A percentile compares a stretch with the other conserved stretches of the same genome.
Evolutionary conservation across 2,888 invertebrate species (phyloP).

Genomic region (Anagyrus pseudococci): DNA sequence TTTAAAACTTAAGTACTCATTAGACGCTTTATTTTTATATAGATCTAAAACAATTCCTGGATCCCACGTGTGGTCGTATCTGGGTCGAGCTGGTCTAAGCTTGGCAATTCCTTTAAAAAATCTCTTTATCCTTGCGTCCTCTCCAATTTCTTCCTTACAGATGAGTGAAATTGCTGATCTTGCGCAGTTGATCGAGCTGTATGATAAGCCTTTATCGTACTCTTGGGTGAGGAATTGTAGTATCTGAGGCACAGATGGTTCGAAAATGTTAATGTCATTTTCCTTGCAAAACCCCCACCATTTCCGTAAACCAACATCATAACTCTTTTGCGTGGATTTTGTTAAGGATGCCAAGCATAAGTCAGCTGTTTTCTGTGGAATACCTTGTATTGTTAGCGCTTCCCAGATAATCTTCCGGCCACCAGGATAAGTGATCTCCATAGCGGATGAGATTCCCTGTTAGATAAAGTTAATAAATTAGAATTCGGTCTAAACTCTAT

Average conservation of each 20-base stretch:
- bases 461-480: neutral
- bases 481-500: constrained; percentile 1
- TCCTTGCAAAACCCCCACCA: constrained; percentile 43
- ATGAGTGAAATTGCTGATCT: constrained; percentile 25
- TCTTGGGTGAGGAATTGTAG: neutral
- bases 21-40: neutral
- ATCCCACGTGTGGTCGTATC: constrained; percentile 46
- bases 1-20: neutral
- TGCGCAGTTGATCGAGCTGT: constrained; percentile 15
- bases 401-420: constrained; percentile 4
- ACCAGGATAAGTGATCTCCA: neutral
- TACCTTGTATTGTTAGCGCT: neutral
- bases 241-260: neutral
- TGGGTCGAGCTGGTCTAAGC: constrained; percentile 26
- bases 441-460: neutral
- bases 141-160: neutral
- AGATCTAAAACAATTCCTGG: constrained; percentile 27
- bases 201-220: neutral
- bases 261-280: neutral
- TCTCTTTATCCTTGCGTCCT: constrained; percentile 8
- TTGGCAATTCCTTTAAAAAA: constrained; percentile 24
- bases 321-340: constrained; percentile 26
- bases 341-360: neutral
- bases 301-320: constrained; percentile 37
- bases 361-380: neutral